phyloP scores from a whole-genome alignment of 2,888 invertebrate genomes.

The Epicampocera succincta region DNA sequence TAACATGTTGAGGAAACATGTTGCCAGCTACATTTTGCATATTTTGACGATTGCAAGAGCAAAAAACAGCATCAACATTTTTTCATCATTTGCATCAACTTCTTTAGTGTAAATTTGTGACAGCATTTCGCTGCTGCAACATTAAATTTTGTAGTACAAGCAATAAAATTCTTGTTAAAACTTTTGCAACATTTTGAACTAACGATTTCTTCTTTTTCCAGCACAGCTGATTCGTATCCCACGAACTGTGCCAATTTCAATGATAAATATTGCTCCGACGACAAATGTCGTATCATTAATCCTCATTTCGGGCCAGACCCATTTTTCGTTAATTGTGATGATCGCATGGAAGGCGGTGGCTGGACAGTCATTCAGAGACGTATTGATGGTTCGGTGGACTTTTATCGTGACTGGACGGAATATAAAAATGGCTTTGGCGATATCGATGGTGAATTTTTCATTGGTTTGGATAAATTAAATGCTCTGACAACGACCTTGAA shows the following conservation, averaged over 20 bases:
- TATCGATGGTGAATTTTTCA: slow-evolving; percentile 51
- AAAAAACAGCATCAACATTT: too few relatives aligned
- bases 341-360: slow-evolving; percentile 16
- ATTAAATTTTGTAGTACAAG: too few relatives aligned
- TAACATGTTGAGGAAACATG: too few relatives aligned
- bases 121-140: too few relatives aligned
- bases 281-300: slow-evolving; percentile 41
- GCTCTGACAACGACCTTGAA: slow-evolving; percentile 15
- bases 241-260: slow-evolving; percentile 36
- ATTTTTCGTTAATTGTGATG: slow-evolving; percentile 33
- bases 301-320: slow-evolving; percentile 9
- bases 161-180: too few relatives aligned
- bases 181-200: too few relatives aligned
- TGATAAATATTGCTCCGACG: slow-evolving; percentile 8
- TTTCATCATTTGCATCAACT: too few relatives aligned
- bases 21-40: too few relatives aligned
- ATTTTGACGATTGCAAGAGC: too few relatives aligned
- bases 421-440: slow-evolving; percentile 51
- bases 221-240: slow-evolving; percentile 13
- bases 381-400: slow-evolving; percentile 44
- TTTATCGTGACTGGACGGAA: slow-evolving; percentile 46
- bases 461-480: slow-evolving; percentile 44
- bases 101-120: too few relatives aligned
- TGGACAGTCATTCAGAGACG: slow-evolving; percentile 58
- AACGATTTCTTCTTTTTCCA: too few relatives aligned